These are phyloP conservation scores for Armadillidium nasatum DNA, from an alignment of 1,140 invertebrate genomes.

Conservation along the genomic window DNA sequence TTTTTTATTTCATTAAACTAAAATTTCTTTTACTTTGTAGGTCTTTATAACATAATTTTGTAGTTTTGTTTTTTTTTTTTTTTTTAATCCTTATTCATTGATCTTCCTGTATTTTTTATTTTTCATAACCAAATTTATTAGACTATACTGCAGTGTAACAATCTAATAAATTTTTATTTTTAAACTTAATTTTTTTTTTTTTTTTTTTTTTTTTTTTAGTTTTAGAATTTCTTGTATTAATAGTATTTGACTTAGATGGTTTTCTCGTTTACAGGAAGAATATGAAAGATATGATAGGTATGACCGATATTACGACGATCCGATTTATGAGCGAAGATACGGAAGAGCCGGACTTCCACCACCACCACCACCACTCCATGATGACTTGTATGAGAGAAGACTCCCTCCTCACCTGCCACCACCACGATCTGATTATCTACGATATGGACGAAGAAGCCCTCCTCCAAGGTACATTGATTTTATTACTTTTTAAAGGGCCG, in stretches of 20 bases:
- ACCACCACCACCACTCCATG: slow-evolving; percentile 11
- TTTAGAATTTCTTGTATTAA: too few relatives aligned
- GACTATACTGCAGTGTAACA: too few relatives aligned
- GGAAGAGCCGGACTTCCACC: slow-evolving; percentile 11
- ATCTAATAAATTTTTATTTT: too few relatives aligned
- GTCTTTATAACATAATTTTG: too few relatives aligned
- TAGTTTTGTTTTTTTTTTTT: not conserved
- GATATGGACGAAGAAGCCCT: slow-evolving; percentile 21
- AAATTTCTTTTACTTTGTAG: too few relatives aligned
- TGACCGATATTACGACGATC: slow-evolving; percentile 28
- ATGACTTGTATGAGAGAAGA: slow-evolving; percentile 22
- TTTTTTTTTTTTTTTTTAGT: too few relatives aligned
- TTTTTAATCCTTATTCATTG: too few relatives aligned
- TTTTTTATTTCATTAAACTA: too few relatives aligned
- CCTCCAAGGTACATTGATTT: slow-evolving; percentile 6
- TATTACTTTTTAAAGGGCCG: too few relatives aligned
- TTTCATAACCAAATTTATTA: too few relatives aligned
- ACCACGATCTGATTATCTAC: slow-evolving; percentile 23
- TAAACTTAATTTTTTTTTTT: too few relatives aligned
- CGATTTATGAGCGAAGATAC: slow-evolving; percentile 18
- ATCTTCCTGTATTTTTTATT: not conserved
- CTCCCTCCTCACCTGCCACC: slow-evolving; percentile 21
- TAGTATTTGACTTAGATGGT: too few relatives aligned
- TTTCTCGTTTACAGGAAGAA: not conserved
- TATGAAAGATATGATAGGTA: slow-evolving; percentile 25